Conservation (phyloP, 1,140 invertebrate genomes). For the Caerostris darwini region DNA sequence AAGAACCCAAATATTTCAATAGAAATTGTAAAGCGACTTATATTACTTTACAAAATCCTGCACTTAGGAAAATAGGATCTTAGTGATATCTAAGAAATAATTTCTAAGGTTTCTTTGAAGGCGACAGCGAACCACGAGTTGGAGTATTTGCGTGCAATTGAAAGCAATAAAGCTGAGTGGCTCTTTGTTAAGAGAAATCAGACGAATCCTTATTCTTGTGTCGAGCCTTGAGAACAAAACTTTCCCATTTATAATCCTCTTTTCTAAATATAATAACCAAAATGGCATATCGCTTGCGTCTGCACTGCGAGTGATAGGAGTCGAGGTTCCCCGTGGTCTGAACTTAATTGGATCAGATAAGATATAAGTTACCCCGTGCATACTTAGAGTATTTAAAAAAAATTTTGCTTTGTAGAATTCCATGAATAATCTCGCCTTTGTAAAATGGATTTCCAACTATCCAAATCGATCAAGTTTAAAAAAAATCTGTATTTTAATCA, state of each 20-base stretch:
- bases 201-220: neutral
- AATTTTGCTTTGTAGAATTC: too few relatives aligned
- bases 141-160: neutral
- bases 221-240: neutral
- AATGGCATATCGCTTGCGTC: constrained; percentile 11
- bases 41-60: neutral
- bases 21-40: neutral
- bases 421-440: too few relatives aligned
- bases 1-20: neutral
- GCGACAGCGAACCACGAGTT: neutral
- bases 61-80: too few relatives aligned
- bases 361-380: neutral
- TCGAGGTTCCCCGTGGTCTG: neutral
- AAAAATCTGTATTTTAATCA: too few relatives aligned
- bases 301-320: neutral
- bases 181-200: neutral
- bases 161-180: neutral
- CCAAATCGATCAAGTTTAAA: too few relatives aligned
- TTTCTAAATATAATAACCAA: constrained; percentile 49
- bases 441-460: too few relatives aligned
- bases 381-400: too few relatives aligned
- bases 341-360: constrained; percentile 39
- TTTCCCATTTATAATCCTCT: constrained; percentile 15
- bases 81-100: neutral
- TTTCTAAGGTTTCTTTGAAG: constrained; percentile 9